Evolutionary conservation across 1,140 invertebrate genomes (phyloP), one percentile per base, ranked within the genome.

Genomic region (Microplitis demolitor): DNA sequence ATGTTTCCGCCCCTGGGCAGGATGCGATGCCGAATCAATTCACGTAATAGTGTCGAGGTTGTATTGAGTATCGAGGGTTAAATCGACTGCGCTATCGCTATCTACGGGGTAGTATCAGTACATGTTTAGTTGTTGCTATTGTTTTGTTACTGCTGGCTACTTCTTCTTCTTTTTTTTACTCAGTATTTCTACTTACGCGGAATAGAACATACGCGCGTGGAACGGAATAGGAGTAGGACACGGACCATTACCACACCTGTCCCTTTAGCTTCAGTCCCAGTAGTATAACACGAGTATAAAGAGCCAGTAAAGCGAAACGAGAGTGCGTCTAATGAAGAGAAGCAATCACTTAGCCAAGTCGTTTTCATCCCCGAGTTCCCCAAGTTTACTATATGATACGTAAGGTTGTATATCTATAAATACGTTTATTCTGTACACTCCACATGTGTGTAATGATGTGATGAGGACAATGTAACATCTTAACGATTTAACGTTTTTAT

Each of bases 221-320:
- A 24, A 24, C 24, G 24, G 24, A 24, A 2, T 24, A 24, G n/a
- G 66, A 33, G 39, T 69, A 37, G 75, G 82, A 81, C 82, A 84
- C 82, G 82, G 80, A 45, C 80, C 82, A 84, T 84, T 84, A 84
- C 83, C 82, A 77, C 82, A 84, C 83, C 83, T 84, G 83, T 83
- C 82, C 82, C 78, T 79, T 77, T 78, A 81, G 75, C 78, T 45
- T 45, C 39, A 11, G 8, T 45, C 39, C 39, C 39, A 45, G 5
- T 45, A 45, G 39, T 45, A 45, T 45, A 45, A 45, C 77, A 68
- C 72, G 51, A 67, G 35, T 14, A 37, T 14, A 31, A 11, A 13
- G 34, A 69, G 31, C 39, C 9, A 24, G 66, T 58, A 45, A 51
- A 66, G 45, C 61, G 68, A 66, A 74, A 51, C 56, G 66, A 39